A percentile compares a stretch with the other conserved stretches of the same genome.
Conservation (phyloP, 2,888 invertebrate species). For the Anthrax anthrax region DNA sequence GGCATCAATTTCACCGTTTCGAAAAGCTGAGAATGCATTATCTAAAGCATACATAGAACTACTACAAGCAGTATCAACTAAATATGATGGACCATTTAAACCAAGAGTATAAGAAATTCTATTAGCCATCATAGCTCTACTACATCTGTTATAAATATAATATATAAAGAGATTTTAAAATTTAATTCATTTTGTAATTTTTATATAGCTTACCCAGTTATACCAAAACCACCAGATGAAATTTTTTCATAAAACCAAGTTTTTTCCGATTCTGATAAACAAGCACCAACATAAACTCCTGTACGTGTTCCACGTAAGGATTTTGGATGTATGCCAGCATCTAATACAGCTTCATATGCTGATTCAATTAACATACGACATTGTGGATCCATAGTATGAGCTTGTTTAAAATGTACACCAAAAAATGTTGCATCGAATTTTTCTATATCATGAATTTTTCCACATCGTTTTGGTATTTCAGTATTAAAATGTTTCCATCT, state of each 20-base stretch:
- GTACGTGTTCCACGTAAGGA: conserved; percentile 49
- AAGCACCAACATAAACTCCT: conserved; percentile 60
- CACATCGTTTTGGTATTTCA: conserved; percentile 59
- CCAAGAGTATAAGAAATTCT: conserved; percentile 81
- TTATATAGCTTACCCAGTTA: conserved; percentile 25
- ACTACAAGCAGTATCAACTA: conserved; percentile 89
- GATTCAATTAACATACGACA: conserved; percentile 62
- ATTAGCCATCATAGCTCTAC: conserved; percentile 84
- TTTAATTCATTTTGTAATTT: too few species aligned
- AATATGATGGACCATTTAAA: conserved; percentile 74
- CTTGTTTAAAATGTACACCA: conserved; percentile 60
- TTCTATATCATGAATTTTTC: conserved; percentile 52
- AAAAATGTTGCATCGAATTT: conserved; percentile 68
- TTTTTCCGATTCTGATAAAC: conserved; percentile 57
- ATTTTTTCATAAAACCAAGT: conserved; percentile 54
- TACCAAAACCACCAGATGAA: conserved; percentile 36
- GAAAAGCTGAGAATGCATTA: conserved; percentile 60
- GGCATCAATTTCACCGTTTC: conserved; percentile 69
- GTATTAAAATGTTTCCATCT: conserved; percentile 61
- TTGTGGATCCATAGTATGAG: conserved; percentile 64
- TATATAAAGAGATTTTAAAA: background rate
- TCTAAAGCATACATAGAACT: conserved; percentile 81
- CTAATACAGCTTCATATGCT: conserved; percentile 63
- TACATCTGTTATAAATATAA: conserved; percentile 43
- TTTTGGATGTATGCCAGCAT: conserved; percentile 56